Evolutionary conservation across 2,113 vertebrate species (phyloP).

Genomic region (Grammomys surdaster): DNA sequence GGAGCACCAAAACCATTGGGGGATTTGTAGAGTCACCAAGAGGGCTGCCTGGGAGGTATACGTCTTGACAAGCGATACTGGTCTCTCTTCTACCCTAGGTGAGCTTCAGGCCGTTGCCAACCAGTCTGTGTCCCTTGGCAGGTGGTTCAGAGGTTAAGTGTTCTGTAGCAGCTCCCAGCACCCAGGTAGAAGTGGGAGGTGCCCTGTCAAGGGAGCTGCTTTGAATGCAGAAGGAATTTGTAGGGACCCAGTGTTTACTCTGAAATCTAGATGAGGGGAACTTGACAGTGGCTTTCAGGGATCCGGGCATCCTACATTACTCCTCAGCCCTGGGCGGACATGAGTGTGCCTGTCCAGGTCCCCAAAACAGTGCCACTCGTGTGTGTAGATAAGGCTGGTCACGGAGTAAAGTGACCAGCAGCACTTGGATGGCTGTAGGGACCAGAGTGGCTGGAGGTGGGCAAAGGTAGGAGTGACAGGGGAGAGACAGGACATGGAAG

Average conservation of each 20-base stretch:
- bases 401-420: fast-evolving
- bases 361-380: not conserved
- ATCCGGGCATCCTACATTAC: fast-evolving
- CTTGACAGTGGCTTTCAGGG: not conserved
- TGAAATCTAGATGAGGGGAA: not conserved
- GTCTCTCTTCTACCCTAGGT: not conserved
- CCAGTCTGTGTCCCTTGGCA: fast-evolving
- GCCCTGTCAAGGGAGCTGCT: not conserved
- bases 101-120: not conserved
- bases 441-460: not conserved
- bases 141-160: not conserved
- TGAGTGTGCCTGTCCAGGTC: fast-evolving
- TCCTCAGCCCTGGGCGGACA: not conserved
- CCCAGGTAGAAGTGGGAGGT: fast-evolving
- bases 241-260: not conserved
- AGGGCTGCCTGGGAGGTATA: not conserved
- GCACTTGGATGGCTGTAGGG: fast-evolving
- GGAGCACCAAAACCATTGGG: not conserved
- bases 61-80: not conserved
- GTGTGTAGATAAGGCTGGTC: fast-evolving
- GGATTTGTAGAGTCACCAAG: not conserved
- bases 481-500: not conserved
- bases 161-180: not conserved
- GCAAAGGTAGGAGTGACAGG: fast-evolving
- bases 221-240: not conserved